Conservation (phyloP, 2,113 vertebrate genomes). For the Petaurus breviceps region DNA sequence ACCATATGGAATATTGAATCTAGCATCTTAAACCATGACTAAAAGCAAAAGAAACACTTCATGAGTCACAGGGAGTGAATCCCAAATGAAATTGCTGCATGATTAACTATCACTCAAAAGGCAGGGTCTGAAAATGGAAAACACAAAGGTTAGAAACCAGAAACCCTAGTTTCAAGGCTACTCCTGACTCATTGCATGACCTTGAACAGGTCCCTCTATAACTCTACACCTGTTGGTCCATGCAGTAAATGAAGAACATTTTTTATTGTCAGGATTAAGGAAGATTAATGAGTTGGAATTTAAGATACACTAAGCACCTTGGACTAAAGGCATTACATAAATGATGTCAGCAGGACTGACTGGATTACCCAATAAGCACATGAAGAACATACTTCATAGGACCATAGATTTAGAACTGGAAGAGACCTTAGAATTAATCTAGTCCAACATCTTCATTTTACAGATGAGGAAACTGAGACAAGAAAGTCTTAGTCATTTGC, state of each 20-base stretch:
- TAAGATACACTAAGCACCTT: constrained; percentile 48
- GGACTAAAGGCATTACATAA: constrained; percentile 18
- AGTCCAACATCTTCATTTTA: not conserved
- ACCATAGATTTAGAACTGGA: not conserved
- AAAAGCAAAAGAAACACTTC: constrained; percentile 57
- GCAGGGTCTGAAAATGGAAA: constrained; percentile 55
- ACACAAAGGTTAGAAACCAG: constrained; percentile 63
- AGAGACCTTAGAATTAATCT: not conserved
- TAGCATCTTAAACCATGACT: constrained; percentile 61
- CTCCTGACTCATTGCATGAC: constrained; percentile 50
- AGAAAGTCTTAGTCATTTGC: not conserved
- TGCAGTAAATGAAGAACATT: constrained; percentile 35
- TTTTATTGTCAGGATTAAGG: constrained; percentile 18
- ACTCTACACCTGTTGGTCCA: constrained; percentile 46
- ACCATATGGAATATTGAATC: constrained; percentile 49
- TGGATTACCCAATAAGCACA: not conserved
- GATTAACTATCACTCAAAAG: constrained; percentile 60
- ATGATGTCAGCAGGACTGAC: not conserved
- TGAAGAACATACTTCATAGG: not conserved
- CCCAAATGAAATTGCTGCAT: constrained; percentile 54
- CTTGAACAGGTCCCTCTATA: constrained; percentile 44
- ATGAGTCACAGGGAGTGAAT: constrained; percentile 62
- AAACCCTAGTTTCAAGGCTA: constrained; percentile 59
- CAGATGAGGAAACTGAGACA: not conserved
- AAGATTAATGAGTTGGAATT: constrained; percentile 4